Evolutionary conservation across 2,797 vertebrate genomes (phyloP).

Genomic region (Diceros bicornis): DNA sequence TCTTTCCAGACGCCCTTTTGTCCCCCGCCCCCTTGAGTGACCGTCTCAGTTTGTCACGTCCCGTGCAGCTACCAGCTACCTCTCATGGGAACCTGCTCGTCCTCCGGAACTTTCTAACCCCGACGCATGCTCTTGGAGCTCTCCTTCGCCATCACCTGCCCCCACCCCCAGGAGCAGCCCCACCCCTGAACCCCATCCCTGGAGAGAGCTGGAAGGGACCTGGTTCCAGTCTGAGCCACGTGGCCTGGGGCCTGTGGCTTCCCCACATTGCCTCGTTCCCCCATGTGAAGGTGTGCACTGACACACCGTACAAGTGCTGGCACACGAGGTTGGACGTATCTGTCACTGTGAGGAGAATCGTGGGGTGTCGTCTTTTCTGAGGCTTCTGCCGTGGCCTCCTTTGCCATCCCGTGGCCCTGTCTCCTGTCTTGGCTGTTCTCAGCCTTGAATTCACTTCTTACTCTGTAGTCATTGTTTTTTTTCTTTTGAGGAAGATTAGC

Average conservation of each 20-base stretch:
- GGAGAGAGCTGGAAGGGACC: background rate
- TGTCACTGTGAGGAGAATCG: rapidly evolving
- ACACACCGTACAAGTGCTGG: rapidly evolving
- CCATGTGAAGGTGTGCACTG: background rate
- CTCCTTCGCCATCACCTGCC: background rate
- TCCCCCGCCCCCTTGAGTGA: no score
- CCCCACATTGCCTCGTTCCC: background rate
- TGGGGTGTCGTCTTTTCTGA: background rate
- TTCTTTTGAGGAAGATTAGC: no score
- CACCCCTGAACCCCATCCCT: background rate
- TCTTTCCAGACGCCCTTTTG: background rate
- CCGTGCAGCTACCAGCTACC: background rate
- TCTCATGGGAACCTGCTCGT: background rate
- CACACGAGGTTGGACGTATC: background rate
- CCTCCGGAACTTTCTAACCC: background rate
- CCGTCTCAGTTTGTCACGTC: background rate
- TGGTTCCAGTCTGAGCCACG: no score
- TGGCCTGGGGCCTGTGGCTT: background rate
- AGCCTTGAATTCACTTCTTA: no score
- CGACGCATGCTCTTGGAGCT: rapidly evolving
- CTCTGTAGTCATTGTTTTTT: background rate
- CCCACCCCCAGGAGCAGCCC: background rate
- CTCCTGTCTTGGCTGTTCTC: background rate
- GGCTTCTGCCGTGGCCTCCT: background rate
- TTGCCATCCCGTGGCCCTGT: rapidly evolving